These are phyloP conservation scores for Pipra filicauda DNA, from an alignment of 2,113 vertebrate genomes.

Conservation along the genomic window DNA sequence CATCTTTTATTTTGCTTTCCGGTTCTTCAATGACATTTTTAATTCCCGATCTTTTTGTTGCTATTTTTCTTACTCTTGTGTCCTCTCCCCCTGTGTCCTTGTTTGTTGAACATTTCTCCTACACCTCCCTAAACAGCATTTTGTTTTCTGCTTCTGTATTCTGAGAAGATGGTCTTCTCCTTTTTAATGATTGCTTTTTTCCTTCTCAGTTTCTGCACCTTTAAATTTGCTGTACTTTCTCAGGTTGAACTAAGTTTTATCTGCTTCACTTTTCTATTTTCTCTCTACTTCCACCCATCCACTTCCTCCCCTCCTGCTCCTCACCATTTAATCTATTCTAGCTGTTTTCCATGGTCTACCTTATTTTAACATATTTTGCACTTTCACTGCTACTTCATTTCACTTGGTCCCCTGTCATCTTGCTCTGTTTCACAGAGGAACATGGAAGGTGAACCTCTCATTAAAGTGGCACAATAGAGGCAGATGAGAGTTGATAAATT, in stretches of 20 bases:
- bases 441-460: background rate
- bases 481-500: background rate
- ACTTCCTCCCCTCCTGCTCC: background rate
- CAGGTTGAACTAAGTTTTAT: background rate
- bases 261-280: background rate
- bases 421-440: background rate
- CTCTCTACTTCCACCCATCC: background rate
- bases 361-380: background rate
- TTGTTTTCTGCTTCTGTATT: background rate
- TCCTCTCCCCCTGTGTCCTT: fast-evolving
- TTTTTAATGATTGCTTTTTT: background rate
- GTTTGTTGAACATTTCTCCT: background rate
- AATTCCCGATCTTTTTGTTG: background rate
- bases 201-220: background rate
- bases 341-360: background rate
- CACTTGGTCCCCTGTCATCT: background rate
- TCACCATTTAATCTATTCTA: background rate
- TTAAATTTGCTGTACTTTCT: background rate
- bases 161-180: background rate
- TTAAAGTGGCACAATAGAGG: background rate
- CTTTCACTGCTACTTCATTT: background rate
- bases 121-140: background rate
- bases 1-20: background rate
- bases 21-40: background rate
- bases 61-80: background rate